Evolutionary conservation across 2,888 invertebrate genomes (phyloP), one percentile per base, ranked within the genome.

Genomic region (Nymphalis polychloros): DNA sequence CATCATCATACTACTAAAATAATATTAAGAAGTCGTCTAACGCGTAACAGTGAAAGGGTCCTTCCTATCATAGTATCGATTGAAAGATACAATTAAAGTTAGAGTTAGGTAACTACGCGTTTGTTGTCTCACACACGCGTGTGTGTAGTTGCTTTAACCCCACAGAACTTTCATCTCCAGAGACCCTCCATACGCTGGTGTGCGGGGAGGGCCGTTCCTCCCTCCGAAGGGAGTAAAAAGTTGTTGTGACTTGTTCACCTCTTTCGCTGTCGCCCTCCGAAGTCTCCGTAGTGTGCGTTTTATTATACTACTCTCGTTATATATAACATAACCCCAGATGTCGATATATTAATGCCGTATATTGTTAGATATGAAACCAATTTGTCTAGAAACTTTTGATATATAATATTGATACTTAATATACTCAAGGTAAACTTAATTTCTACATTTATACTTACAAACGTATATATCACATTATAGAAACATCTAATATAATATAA

Each of bases 61-160:
- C 48, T 41, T 63, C 46, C 52, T 31, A 67, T 70, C 72, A 72
- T 68, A 84, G 84, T 91, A 92, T 92, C 89, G 92, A 92, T 92
- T 92, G 91, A 90, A 92, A 91, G 90, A 89, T 89, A 90, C 91
- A 92, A 92, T 92, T 92, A 92, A 92, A 92, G 86, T 92, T 91
- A 87, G 88, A 88, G 91, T 91, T 90, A 88, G 89, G 88, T 89
- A 89, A 88, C 84, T 88, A 85, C 87, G 86, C 86, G 88, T 89
- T 89, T 90, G 88, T 90, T 90, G 89, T 89, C 90, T 89, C 88
- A 81, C 85, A 84, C 83, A 77, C 76, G 83, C 80, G 84, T 84
- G 81, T 86, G 88, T 88, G 88, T 87, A 82, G 82, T 84, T 57
- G 41, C 57, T 57, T 86, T 86, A 89, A 90, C 92, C 92, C 92